phyloP scores from a whole-genome alignment of 2,888 invertebrate genomes.

The Thera obeliscata region DNA sequence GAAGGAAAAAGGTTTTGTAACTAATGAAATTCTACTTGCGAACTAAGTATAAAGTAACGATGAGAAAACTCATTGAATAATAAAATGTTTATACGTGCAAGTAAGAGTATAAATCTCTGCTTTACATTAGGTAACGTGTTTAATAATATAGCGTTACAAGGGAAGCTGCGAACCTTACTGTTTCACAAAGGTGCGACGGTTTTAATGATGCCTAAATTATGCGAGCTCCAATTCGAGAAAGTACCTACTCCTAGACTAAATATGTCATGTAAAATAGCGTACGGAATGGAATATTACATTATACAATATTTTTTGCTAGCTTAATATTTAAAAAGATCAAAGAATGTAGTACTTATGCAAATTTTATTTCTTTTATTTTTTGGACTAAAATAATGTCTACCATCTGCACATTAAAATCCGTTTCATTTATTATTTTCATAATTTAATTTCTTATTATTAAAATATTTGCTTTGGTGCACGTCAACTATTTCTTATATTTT shows the following conservation, averaged over 20 bases:
- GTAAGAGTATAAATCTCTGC: slow-evolving; percentile 24
- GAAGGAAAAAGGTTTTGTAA: neutral
- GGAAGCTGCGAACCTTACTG: slow-evolving; percentile 20
- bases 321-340: too few relatives aligned
- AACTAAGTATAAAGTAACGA: slow-evolving; percentile 1
- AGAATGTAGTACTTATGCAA: too few relatives aligned
- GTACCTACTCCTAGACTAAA: slow-evolving; percentile 2
- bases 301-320: too few relatives aligned
- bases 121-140: slow-evolving; percentile 25
- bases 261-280: neutral
- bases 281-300: slow-evolving; percentile 1
- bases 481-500: too few relatives aligned
- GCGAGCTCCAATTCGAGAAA: slow-evolving; percentile 10
- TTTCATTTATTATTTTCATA: too few relatives aligned
- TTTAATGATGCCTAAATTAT: slow-evolving; percentile 36
- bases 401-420: too few relatives aligned
- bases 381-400: too few relatives aligned
- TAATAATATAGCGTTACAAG: slow-evolving; percentile 26
- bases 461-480: too few relatives aligned
- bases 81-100: slow-evolving; percentile 18
- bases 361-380: too few relatives aligned
- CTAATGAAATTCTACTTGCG: neutral
- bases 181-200: slow-evolving; percentile 29
- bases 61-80: slow-evolving; percentile 24
- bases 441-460: too few relatives aligned